Percentiles rank a stretch among this genome's conserved stretches.
phyloP scores from a whole-genome alignment of 2,797 vertebrate species.

The Catostomus latipinnis region DNA sequence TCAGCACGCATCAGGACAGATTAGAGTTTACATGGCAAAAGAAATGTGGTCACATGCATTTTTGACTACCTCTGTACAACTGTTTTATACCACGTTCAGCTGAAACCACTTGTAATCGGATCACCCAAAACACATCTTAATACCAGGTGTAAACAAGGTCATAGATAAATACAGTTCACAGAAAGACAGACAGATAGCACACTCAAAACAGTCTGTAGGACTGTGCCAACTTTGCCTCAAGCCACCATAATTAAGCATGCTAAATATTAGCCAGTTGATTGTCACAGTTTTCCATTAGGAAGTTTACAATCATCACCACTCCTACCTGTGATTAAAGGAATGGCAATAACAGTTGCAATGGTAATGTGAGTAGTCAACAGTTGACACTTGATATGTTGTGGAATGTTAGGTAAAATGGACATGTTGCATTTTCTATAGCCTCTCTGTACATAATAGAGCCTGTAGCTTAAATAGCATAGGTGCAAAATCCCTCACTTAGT shows the following conservation, averaged over 20 bases:
- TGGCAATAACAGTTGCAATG: slow-evolving; percentile 44
- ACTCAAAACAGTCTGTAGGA: background rate
- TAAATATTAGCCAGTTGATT: background rate
- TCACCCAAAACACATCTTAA: too few species aligned
- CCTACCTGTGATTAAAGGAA: slow-evolving; percentile 32
- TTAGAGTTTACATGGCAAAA: too few species aligned
- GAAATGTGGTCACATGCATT: too few species aligned
- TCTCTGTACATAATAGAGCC: slow-evolving; percentile 45
- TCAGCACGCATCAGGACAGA: too few species aligned
- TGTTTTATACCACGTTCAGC: too few species aligned
- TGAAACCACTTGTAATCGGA: too few species aligned
- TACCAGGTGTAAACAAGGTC: too few species aligned
- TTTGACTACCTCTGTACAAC: too few species aligned
- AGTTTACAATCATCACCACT: background rate
- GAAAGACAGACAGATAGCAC: too few species aligned
- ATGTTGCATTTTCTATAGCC: slow-evolving; percentile 42
- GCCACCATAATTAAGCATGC: background rate
- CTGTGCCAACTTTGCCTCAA: background rate
- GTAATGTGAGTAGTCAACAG: slow-evolving; percentile 60
- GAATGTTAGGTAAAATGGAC: slow-evolving; percentile 55
- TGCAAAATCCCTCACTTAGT: background rate
- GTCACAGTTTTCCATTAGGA: background rate
- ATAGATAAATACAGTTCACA: too few species aligned
- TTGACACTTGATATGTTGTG: slow-evolving; percentile 37
- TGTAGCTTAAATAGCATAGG: slow-evolving; percentile 38